phyloP scores from a whole-genome alignment of 2,797 vertebrate genomes.

The Notoglanidium macrostoma region DNA sequence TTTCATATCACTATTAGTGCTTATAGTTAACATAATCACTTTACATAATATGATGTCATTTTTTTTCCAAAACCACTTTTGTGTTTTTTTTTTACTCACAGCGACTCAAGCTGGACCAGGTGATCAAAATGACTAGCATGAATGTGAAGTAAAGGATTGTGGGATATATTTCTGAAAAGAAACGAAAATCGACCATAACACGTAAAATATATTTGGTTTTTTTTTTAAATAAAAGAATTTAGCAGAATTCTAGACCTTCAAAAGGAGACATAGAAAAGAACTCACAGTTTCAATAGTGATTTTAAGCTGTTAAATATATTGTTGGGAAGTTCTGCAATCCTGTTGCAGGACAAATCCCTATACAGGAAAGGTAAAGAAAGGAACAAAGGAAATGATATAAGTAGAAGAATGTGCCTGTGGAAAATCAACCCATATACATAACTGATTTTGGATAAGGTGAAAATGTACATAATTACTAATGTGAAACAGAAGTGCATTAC shows the following conservation, averaged over 20 bases:
- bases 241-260: background rate
- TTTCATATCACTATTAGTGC: background rate
- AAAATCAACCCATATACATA: background rate
- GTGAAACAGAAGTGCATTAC: background rate
- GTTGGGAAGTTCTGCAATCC: conserved; percentile 70
- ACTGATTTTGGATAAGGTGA: background rate
- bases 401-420: background rate
- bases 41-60: background rate
- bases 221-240: background rate
- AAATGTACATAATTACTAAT: background rate
- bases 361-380: conserved; percentile 54
- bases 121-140: conserved; percentile 73
- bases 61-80: background rate
- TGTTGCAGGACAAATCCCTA: conserved; percentile 79
- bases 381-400: conserved; percentile 10
- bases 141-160: conserved; percentile 76
- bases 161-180: conserved; percentile 79
- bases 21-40: background rate
- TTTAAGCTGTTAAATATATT: conserved; percentile 72
- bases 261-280: background rate
- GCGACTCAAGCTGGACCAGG: conserved; percentile 78
- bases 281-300: conserved; percentile 52
- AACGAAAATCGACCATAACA: background rate
- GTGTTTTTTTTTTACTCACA: conserved; percentile 73
- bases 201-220: background rate